Percentiles rank a stretch among this genome's conserved stretches.
Evolutionary conservation across 2,888 invertebrate species (phyloP).

Genomic region (Pseudeuparius sepicola): DNA sequence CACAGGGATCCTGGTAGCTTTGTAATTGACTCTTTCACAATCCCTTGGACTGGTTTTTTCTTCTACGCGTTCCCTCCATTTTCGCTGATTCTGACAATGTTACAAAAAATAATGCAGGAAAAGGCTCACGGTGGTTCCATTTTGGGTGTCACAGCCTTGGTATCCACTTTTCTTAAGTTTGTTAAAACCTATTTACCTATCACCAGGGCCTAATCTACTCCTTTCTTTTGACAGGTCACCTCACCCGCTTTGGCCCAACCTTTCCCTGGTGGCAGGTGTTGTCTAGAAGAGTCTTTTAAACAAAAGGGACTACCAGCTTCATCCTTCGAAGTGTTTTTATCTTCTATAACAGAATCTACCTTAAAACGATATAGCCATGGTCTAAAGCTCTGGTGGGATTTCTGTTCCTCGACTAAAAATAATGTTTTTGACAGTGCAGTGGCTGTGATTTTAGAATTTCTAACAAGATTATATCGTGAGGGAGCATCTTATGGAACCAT

Average conservation of each 20-base stretch:
- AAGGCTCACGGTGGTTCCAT: constrained; percentile 9
- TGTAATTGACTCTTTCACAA: no score
- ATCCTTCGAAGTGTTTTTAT: constrained; percentile 13
- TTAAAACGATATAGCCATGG: constrained; percentile 18
- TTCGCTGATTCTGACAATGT: constrained; percentile 5
- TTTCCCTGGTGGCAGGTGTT: constrained; percentile 22
- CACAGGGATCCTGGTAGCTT: no score
- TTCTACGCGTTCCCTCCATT: constrained; percentile 12
- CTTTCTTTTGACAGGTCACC: constrained; percentile 13
- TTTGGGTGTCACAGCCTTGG: constrained; percentile 10
- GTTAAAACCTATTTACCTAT: neutral
- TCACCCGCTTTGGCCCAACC: constrained; percentile 12
- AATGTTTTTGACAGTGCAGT: no score
- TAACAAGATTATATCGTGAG: no score
- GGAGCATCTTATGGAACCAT: no score
- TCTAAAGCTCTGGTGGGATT: constrained; percentile 14
- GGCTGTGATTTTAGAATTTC: no score
- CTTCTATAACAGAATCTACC: constrained; percentile 15
- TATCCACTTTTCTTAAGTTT: constrained; percentile 3
- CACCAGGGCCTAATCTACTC: constrained; percentile 5
- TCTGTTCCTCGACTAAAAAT: no score
- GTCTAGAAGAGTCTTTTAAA: constrained; percentile 16
- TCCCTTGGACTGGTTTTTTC: no score
- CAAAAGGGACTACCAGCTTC: constrained; percentile 13
- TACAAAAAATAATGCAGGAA: constrained; percentile 12